Percentiles rank a stretch among this genome's conserved stretches.
phyloP scores from a whole-genome alignment of 2,797 vertebrate genomes.

The Scarus forsteni region DNA sequence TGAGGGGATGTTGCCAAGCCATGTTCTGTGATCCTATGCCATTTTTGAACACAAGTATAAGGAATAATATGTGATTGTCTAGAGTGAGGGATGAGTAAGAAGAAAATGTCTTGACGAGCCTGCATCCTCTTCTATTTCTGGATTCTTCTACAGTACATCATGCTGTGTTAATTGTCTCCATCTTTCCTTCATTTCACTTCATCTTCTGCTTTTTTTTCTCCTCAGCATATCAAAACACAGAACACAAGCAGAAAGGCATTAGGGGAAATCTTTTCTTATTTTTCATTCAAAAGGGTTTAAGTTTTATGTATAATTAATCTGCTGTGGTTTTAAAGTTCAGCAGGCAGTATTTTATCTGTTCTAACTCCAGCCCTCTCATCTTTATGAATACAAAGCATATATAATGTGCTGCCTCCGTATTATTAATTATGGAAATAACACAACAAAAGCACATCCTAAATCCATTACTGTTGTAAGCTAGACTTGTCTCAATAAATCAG shows the following conservation, averaged over 20 bases:
- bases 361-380: slow-evolving; percentile 83
- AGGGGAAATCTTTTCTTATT: slow-evolving; percentile 54
- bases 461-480: slow-evolving; percentile 96
- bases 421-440: slow-evolving; percentile 96
- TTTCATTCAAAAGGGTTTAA: slow-evolving; percentile 75
- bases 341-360: slow-evolving; percentile 81
- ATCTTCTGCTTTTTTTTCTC: slow-evolving; percentile 50
- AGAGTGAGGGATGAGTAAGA: too few relatives aligned
- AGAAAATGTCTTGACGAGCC: slow-evolving; percentile 9
- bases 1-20: too few relatives aligned
- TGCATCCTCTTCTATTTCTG: slow-evolving; percentile 12
- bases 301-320: slow-evolving; percentile 83
- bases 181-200: slow-evolving; percentile 51
- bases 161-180: slow-evolving; percentile 50
- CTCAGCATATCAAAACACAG: slow-evolving; percentile 55
- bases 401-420: slow-evolving; percentile 85
- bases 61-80: too few relatives aligned
- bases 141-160: slow-evolving; percentile 60
- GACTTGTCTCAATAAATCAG: slow-evolving; percentile 98
- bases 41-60: too few relatives aligned
- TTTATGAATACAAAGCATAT: slow-evolving; percentile 87
- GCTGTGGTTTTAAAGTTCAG: slow-evolving; percentile 79
- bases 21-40: too few relatives aligned
- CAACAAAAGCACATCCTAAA: slow-evolving; percentile 97
- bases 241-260: slow-evolving; percentile 56